Evolutionary conservation across 2,113 vertebrate genomes (phyloP), one percentile per base, ranked within the genome.

Genomic region (Ondatra zibethicus): DNA sequence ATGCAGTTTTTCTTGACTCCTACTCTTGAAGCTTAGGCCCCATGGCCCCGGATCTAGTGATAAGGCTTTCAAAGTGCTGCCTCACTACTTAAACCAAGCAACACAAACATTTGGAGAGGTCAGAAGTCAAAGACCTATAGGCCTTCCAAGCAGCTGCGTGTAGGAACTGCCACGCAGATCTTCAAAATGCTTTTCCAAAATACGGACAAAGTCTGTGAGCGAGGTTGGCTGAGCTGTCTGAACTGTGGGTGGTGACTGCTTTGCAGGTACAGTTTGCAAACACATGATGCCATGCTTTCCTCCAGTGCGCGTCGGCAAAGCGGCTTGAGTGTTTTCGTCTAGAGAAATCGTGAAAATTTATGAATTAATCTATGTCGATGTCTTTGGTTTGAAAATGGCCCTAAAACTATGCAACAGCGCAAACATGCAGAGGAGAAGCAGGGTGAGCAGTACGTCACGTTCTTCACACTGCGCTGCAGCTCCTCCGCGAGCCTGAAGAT

Each of bases 11-110:
- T 95, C 96, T 97, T 97, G 95, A 91, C 86, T 92, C 45, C 39
- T 77, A 68, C 84, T 95, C 87, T 80, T 96, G 50, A 97, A 50
- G 77, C 85, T 94, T 89, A 94, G 78, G 92, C 95, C 91, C 89
- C 31, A 23, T 7, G 21, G 80, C 82, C 89, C 68, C 81, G 10
- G 87, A 92, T 91, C 90, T 97, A 93, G 92, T 84, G 95, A 94
- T 96, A 95, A 96, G 96, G 80, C 88, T 97, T 97, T 97, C 91
- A 95, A 97, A 98, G 89, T 91, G 45, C 75, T 86, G 88, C 76
- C 63, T 94, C 85, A 91, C 75, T 82, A 84, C 55, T 95, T 68
- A 97, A 92, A 85, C 76, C 52, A 80, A 80, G 61, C 92, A 96
- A 89, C 61, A 70, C 92, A 94, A 95, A 95, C 82, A 92, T 4